Evolutionary conservation across 2,888 invertebrate genomes (phyloP).

Genomic region (Andrena trimmerana): DNA sequence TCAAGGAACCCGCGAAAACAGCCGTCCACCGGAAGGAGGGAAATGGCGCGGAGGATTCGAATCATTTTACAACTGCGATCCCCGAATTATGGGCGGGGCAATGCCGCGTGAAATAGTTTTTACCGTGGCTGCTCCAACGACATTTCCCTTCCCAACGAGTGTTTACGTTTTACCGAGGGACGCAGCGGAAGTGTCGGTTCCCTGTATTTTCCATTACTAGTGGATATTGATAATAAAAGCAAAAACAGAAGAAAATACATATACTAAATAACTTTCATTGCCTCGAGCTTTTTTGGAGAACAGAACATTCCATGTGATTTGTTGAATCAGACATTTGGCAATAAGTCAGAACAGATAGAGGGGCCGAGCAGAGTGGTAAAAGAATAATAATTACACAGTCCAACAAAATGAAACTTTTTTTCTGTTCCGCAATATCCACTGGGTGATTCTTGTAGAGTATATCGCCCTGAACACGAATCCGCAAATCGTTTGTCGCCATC

Average conservation of each 20-base stretch:
- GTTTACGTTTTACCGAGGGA: not conserved
- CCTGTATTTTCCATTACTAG: not conserved
- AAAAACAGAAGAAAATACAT: too few relatives aligned
- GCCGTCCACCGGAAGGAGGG: not conserved
- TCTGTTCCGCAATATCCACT: too few relatives aligned
- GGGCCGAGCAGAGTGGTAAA: not conserved
- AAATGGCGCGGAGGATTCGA: constrained; percentile 14
- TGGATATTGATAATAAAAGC: not conserved
- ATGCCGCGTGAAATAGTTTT: constrained; percentile 2
- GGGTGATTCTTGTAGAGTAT: too few relatives aligned
- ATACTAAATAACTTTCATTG: too few relatives aligned
- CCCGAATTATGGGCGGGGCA: not conserved
- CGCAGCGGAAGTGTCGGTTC: not conserved
- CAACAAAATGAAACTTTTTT: too few relatives aligned
- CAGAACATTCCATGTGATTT: too few relatives aligned
- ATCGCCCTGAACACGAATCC: too few relatives aligned
- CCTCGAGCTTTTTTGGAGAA: too few relatives aligned
- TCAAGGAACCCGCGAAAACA: not conserved
- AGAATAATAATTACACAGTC: not conserved
- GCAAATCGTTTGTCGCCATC: too few relatives aligned
- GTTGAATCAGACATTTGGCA: too few relatives aligned
- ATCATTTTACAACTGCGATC: constrained; percentile 11
- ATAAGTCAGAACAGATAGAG: too few relatives aligned
- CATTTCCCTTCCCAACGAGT: not conserved
- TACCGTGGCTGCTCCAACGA: not conserved